Evolutionary conservation across 2,113 vertebrate genomes (phyloP).

Genomic region (Sterrhoptilus dennistouni): DNA sequence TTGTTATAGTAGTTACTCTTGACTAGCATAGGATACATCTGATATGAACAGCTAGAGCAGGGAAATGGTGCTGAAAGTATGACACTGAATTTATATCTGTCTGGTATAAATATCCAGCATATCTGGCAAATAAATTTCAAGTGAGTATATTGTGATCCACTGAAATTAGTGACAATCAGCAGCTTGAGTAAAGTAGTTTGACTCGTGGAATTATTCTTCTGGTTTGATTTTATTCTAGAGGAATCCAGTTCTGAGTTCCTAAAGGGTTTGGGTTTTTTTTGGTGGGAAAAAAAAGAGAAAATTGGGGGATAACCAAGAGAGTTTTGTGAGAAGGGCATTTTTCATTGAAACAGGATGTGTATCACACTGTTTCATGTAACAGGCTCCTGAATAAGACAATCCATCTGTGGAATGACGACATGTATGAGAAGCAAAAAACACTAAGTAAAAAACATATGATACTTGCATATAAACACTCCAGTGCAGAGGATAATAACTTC

Average conservation of each 20-base stretch:
- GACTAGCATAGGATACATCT: background rate
- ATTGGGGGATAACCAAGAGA: background rate
- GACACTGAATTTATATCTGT: background rate
- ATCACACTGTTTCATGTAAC: background rate
- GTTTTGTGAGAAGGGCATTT: background rate
- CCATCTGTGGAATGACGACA: background rate
- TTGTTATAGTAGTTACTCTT: background rate
- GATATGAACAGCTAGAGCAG: background rate
- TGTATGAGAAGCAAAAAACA: background rate
- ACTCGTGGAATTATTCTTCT: background rate
- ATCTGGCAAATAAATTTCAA: background rate
- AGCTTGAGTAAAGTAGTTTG: background rate
- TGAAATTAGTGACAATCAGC: background rate
- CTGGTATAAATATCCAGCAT: background rate
- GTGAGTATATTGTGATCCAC: background rate
- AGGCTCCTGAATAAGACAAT: background rate
- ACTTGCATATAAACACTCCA: background rate
- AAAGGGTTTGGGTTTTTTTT: background rate
- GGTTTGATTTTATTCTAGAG: background rate
- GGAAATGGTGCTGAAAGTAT: background rate
- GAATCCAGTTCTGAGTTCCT: background rate
- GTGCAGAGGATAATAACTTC: background rate
- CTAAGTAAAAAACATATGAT: background rate
- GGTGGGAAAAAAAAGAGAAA: background rate
- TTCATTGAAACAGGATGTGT: background rate